A percentile compares a stretch with the other conserved stretches of the same genome.
Conservation (phyloP, 2,113 vertebrate species). For the Upupa epops region DNA sequence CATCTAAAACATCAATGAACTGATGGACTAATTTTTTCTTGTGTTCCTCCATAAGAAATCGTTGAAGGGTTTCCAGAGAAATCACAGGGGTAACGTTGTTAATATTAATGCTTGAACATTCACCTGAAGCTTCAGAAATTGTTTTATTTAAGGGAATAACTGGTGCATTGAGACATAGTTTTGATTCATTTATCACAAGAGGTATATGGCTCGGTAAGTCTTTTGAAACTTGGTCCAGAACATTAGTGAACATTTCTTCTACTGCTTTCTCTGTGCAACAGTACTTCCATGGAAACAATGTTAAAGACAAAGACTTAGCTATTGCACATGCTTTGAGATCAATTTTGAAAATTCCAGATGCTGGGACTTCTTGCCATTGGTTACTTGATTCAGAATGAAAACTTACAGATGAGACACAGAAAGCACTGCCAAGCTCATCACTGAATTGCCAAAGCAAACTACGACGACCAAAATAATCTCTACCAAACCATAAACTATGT, state of each 20-base stretch:
- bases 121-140: constrained; percentile 5
- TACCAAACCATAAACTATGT: constrained; percentile 91
- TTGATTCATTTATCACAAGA: constrained; percentile 64
- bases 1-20: constrained; percentile 81
- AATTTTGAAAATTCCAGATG: constrained; percentile 85
- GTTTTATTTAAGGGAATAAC: constrained; percentile 81
- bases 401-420: constrained; percentile 85
- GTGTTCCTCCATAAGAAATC: constrained; percentile 67
- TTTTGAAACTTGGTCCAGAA: constrained; percentile 47
- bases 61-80: constrained; percentile 69
- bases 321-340: constrained; percentile 75
- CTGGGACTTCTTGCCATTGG: constrained; percentile 89
- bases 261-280: background rate
- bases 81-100: background rate
- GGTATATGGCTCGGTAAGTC: constrained; percentile 65
- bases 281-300: constrained; percentile 82
- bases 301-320: constrained; percentile 69
- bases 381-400: background rate
- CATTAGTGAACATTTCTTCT: background rate
- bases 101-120: background rate
- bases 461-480: constrained; percentile 92
- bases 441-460: constrained; percentile 90
- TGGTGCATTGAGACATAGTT: constrained; percentile 73
- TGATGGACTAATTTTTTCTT: constrained; percentile 61
- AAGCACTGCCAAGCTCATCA: background rate